Base-by-base conservation (phyloP, 2,797 vertebrate genomes). In the Babyrousa celebensis region DNA sequence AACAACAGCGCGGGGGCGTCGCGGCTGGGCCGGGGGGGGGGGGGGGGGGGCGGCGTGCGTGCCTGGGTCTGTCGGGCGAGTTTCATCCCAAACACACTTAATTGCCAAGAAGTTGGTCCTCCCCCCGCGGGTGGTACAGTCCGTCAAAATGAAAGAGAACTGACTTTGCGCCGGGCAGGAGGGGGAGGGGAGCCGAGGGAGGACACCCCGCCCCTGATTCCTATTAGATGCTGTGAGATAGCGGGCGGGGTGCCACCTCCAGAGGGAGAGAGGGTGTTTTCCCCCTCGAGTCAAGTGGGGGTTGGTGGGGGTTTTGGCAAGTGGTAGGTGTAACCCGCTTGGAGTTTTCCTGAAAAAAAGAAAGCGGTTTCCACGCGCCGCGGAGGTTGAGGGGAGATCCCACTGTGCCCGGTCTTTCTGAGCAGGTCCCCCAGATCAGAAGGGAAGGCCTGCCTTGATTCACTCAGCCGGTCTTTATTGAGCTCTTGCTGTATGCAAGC, bases 81-180 rank as follows among this genome's bases (percentile, higher is more conserved):
- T 91, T 96, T 29, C 90, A 84, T 15, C 96, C 94, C 52, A 75
- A 87, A 91, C 96, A 75, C 78, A 94, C 95, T 43, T 85, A 87
- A 83, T 48, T 95, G 95, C 94, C 91, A 77, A 97, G 97, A 97
- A 97, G n/a, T 97, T 94, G 82, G 89, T 97, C 96, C 97, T 97
- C 97, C 96, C 96, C 96, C 95, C 36, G 78, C 72, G 97, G 96
- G 99, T 99, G 98, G 98, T 97, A 98, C 98, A 98, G 98, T 97
- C 96, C 98, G 98, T 99, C 99, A 96, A 86, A 96, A 97, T 84
- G 98, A 95, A 96, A 94, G 98, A 98, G 98, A 99, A 98, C 98
- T 99, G 98, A 98, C 98, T 99, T 98, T 98, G 97, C 94, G 93
- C 95, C 65, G 96, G n/a, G 82, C 79, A 0, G 63, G 68, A 60